These are phyloP conservation scores for Pelochelys cantorii DNA, from an alignment of 2,797 vertebrate genomes.

Conservation along the genomic window DNA sequence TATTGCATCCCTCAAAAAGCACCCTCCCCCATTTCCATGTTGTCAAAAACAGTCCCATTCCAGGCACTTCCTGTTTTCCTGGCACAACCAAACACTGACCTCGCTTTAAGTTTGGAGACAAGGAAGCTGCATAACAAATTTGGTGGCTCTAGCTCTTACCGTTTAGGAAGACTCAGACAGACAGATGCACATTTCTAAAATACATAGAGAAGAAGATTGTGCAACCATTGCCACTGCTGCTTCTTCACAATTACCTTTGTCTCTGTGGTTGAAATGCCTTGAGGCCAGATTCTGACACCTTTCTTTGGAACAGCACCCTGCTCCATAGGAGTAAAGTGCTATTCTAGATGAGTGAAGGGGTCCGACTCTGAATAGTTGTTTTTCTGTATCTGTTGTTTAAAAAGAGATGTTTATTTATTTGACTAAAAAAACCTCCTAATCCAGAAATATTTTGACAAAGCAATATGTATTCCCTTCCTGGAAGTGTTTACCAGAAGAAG, in stretches of 20 bases:
- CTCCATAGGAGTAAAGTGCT: not conserved
- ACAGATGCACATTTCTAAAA: too few relatives aligned
- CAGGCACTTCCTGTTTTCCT: too few relatives aligned
- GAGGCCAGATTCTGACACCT: not conserved
- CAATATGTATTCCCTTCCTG: not conserved
- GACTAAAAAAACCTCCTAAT: conserved; percentile 28
- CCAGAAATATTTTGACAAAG: not conserved
- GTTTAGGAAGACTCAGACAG: too few relatives aligned
- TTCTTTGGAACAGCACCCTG: not conserved
- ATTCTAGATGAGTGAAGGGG: fast-evolving
- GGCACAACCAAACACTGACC: too few relatives aligned
- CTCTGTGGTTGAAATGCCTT: conserved; percentile 33
- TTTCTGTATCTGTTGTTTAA: conserved; percentile 4
- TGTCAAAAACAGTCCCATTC: too few relatives aligned
- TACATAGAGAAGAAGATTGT: not conserved
- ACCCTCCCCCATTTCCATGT: too few relatives aligned
- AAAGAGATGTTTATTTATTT: conserved; percentile 26
- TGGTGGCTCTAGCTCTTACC: too few relatives aligned
- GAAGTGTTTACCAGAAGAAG: not conserved
- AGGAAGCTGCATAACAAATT: too few relatives aligned
- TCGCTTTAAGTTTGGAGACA: too few relatives aligned
- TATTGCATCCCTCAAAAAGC: too few relatives aligned
- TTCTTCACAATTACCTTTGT: not conserved
- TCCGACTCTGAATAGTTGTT: not conserved
- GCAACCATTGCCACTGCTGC: conserved; percentile 11